phyloP scores from a whole-genome alignment of 2,113 vertebrate species.

The Orthochromis indermauri region DNA sequence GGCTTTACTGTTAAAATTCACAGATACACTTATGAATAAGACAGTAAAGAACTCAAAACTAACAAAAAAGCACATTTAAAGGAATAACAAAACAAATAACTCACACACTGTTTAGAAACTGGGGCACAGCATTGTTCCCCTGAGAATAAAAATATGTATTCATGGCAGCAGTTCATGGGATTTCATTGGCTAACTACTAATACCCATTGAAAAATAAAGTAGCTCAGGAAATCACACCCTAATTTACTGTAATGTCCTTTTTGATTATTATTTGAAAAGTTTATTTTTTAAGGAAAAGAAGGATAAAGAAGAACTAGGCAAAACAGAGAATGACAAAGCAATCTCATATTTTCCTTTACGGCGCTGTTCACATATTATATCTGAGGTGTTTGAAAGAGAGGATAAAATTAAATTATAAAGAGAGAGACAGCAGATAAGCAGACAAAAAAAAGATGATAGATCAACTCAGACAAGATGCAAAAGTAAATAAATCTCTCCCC shows the following conservation, averaged over 20 bases:
- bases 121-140: neutral
- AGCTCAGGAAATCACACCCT: neutral
- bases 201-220: neutral
- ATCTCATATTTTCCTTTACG: neutral
- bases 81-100: neutral
- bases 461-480: neutral
- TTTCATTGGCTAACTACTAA: neutral
- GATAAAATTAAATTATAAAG: neutral
- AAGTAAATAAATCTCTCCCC: neutral
- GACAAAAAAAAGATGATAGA: neutral
- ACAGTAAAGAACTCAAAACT: neutral
- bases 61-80: neutral
- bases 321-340: neutral
- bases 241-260: neutral
- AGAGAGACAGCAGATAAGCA: neutral
- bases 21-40: neutral
- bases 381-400: neutral
- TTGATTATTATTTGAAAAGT: slow-evolving; percentile 9
- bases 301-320: neutral
- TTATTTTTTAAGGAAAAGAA: slow-evolving; percentile 16
- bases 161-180: neutral
- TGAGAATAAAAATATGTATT: neutral
- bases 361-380: neutral
- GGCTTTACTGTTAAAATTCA: neutral
- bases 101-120: neutral